phyloP scores from a whole-genome alignment of 2,113 vertebrate species.

The Nothobranchius kuhntae region DNA sequence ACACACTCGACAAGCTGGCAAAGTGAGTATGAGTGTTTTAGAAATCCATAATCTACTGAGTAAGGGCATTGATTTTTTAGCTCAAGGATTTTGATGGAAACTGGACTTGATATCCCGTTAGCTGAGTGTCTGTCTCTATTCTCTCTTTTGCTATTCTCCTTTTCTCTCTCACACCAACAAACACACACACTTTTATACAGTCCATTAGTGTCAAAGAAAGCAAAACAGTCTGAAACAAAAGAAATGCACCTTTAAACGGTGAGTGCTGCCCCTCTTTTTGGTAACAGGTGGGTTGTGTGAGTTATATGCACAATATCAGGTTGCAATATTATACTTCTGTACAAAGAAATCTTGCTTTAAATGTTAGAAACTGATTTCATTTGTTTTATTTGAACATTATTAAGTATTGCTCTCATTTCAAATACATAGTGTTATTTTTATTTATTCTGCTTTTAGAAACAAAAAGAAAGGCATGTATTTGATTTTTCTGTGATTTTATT shows the following conservation, averaged over 20 bases:
- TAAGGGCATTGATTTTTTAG: constrained; percentile 64
- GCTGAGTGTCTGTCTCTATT: constrained; percentile 59
- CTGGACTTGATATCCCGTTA: constrained; percentile 66
- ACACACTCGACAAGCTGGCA: constrained; percentile 47
- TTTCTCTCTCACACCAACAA: constrained; percentile 17
- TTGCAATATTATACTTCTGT: constrained; percentile 83
- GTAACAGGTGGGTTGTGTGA: constrained; percentile 68
- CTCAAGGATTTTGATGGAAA: constrained; percentile 64
- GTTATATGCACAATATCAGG: constrained; percentile 84
- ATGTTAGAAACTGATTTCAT: constrained; percentile 70
- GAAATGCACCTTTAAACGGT: constrained; percentile 51
- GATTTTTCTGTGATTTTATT: constrained; percentile 68
- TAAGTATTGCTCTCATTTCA: constrained; percentile 74
- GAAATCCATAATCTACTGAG: constrained; percentile 70
- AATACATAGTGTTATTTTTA: constrained; percentile 71
- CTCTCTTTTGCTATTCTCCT: constrained; percentile 37
- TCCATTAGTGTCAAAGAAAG: constrained; percentile 56
- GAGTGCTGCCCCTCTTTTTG: constrained; percentile 59
- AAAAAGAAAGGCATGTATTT: constrained; percentile 77
- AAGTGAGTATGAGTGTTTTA: constrained; percentile 57
- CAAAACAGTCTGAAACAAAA: constrained; percentile 46
- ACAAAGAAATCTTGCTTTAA: constrained; percentile 73
- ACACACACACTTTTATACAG: constrained; percentile 21
- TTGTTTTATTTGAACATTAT: constrained; percentile 76
- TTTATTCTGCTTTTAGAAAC: constrained; percentile 69